phyloP scores from a whole-genome alignment of 2,113 vertebrate species.

The Myotis davidii region DNA sequence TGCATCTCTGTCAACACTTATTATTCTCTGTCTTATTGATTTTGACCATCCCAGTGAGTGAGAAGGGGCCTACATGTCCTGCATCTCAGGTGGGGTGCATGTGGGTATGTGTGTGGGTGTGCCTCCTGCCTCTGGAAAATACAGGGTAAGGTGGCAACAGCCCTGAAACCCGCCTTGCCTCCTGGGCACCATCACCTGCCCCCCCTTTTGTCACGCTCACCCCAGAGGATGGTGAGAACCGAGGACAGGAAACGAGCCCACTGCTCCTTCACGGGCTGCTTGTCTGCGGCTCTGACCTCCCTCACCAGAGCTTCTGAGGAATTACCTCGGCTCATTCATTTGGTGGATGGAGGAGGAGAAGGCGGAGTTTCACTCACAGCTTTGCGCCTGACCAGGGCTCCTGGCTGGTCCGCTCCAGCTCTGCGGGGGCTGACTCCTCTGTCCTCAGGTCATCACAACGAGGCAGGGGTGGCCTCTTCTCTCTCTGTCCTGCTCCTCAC shows the following conservation, averaged over 20 bases:
- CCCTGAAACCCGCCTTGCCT: background rate
- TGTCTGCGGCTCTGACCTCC: background rate
- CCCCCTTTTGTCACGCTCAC: no score
- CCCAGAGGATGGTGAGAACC: background rate
- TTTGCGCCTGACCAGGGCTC: background rate
- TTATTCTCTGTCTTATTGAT: background rate
- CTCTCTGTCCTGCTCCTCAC: background rate
- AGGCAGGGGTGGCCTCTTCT: background rate
- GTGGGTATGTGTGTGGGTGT: background rate
- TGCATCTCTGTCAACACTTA: background rate
- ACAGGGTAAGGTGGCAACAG: background rate
- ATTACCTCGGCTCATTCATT: accelerated
- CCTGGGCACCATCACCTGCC: background rate
- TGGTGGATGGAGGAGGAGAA: background rate
- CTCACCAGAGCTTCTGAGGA: background rate
- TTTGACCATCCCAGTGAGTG: background rate
- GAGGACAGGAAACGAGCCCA: background rate
- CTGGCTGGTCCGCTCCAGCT: no score
- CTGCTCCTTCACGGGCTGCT: background rate
- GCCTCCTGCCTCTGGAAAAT: background rate
- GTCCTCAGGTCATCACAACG: accelerated
- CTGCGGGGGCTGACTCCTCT: accelerated
- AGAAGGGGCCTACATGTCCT: background rate
- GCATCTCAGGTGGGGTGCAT: accelerated
- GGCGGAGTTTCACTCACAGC: accelerated